phyloP scores from a whole-genome alignment of 1,140 invertebrate species.

The Drosophila pallidifrons region DNA sequence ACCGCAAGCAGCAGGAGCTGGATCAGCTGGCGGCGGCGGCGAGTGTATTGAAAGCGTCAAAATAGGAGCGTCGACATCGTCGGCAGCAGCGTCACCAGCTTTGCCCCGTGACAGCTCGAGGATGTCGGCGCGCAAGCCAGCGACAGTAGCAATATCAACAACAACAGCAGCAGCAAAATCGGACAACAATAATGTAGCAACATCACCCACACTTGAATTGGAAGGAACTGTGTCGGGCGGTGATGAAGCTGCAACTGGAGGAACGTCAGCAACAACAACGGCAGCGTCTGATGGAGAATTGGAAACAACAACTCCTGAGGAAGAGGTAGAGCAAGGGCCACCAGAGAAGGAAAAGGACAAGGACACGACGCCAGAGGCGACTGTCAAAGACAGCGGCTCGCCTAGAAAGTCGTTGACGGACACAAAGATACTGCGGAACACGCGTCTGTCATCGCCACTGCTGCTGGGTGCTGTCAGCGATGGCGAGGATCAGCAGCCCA shows the following conservation, averaged over 20 bases:
- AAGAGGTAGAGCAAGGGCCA: constrained; percentile 14
- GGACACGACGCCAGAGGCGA: background rate
- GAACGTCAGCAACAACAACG: background rate
- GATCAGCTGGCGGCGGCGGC: constrained; percentile 21
- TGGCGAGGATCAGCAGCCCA: constrained; percentile 7
- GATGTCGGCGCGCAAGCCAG: constrained; percentile 79
- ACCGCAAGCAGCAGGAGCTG: constrained; percentile 14
- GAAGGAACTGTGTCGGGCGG: background rate
- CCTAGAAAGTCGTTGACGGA: constrained; percentile 16
- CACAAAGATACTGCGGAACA: constrained; percentile 59
- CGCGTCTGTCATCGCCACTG: constrained; percentile 73
- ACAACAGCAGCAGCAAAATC: constrained; percentile 24
- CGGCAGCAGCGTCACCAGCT: constrained; percentile 63
- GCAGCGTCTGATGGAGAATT: background rate
- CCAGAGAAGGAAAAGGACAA: constrained; percentile 23
- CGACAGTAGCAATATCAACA: constrained; percentile 28
- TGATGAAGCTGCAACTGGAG: constrained; percentile 6
- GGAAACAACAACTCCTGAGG: constrained; percentile 9
- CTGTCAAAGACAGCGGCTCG: constrained; percentile 14
- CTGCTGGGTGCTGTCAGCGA: constrained; percentile 25
- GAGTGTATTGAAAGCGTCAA: constrained; percentile 47
- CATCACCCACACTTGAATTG: constrained; percentile 28
- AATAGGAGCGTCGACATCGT: constrained; percentile 78
- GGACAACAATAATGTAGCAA: constrained; percentile 37
- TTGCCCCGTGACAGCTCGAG: constrained; percentile 55